phyloP scores from a whole-genome alignment of 1,140 invertebrate genomes.

The Lepidurus packardi region DNA sequence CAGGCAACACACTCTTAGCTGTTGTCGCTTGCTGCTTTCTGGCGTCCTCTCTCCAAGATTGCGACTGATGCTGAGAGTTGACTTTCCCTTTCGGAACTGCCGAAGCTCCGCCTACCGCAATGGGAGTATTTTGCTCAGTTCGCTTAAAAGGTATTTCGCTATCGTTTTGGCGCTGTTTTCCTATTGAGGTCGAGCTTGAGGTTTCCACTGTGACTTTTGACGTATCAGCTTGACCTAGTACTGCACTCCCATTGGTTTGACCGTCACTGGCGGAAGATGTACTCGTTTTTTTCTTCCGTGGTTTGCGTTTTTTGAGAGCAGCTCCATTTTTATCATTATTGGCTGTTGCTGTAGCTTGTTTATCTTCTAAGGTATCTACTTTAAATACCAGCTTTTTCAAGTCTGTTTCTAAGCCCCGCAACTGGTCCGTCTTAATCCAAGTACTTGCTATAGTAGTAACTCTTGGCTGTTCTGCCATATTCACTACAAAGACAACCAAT shows the following conservation, averaged over 20 bases:
- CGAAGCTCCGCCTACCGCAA: too few species aligned
- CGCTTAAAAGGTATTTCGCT: too few species aligned
- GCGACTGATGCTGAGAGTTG: too few species aligned
- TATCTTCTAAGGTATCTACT: not conserved
- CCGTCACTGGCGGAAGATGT: not conserved
- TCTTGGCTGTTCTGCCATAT: not conserved
- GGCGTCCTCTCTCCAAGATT: too few species aligned
- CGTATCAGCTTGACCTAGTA: not conserved
- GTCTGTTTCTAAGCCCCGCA: not conserved
- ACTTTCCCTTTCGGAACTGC: too few species aligned
- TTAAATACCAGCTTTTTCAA: conserved; percentile 15
- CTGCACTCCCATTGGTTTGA: not conserved
- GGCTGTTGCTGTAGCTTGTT: not conserved
- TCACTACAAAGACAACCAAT: not conserved
- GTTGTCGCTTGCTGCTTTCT: too few species aligned
- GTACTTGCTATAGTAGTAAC: not conserved
- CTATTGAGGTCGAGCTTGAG: not conserved
- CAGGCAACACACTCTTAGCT: too few species aligned
- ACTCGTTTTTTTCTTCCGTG: conserved; percentile 7
- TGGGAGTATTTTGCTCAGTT: too few species aligned
- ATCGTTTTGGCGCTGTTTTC: not conserved
- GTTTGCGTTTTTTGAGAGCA: not conserved
- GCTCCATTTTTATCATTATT: not conserved
- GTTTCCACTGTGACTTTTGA: not conserved
- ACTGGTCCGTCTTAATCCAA: not conserved